Conservation (phyloP, 2,888 invertebrate genomes). For the Caenorhabditis macrosperma region DNA sequence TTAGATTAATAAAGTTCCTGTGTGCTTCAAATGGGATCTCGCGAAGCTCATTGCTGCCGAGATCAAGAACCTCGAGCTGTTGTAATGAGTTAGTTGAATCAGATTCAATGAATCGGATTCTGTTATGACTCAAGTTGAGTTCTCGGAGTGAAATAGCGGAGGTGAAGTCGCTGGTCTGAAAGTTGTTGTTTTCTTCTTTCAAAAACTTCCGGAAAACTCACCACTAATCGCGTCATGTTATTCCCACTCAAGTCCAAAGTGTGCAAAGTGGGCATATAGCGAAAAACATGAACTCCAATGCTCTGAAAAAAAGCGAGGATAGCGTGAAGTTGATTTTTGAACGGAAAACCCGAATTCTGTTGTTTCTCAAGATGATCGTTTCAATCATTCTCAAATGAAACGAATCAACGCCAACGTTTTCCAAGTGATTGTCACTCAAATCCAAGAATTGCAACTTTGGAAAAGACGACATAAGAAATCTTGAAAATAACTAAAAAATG, state of each 20-base stretch:
- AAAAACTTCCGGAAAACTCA: background rate
- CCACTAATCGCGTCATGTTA: slow-evolving; percentile 51
- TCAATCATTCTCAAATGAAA: slow-evolving; percentile 53
- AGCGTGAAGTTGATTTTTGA: background rate
- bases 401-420: slow-evolving; percentile 55
- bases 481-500: slow-evolving; percentile 42
- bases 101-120: slow-evolving; percentile 48
- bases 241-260: slow-evolving; percentile 56
- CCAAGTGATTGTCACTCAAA: slow-evolving; percentile 47
- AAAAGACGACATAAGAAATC: slow-evolving; percentile 45
- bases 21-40: slow-evolving; percentile 54
- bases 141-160: slow-evolving; percentile 48
- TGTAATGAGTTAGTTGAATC: slow-evolving; percentile 56
- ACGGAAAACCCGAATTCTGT: slow-evolving; percentile 27
- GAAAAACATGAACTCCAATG: slow-evolving; percentile 58
- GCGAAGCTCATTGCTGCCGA: slow-evolving; percentile 42
- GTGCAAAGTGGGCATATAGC: slow-evolving; percentile 58
- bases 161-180: slow-evolving; percentile 62
- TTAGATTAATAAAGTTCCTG: slow-evolving; percentile 49
- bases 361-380: slow-evolving; percentile 36
- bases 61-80: slow-evolving; percentile 56
- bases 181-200: background rate
- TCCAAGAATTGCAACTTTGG: slow-evolving; percentile 50
- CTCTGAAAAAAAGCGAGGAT: slow-evolving; percentile 28
- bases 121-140: slow-evolving; percentile 47